Base-by-base conservation (phyloP, 2,888 invertebrate genomes). In the Dolichomitus sp. region DNA sequence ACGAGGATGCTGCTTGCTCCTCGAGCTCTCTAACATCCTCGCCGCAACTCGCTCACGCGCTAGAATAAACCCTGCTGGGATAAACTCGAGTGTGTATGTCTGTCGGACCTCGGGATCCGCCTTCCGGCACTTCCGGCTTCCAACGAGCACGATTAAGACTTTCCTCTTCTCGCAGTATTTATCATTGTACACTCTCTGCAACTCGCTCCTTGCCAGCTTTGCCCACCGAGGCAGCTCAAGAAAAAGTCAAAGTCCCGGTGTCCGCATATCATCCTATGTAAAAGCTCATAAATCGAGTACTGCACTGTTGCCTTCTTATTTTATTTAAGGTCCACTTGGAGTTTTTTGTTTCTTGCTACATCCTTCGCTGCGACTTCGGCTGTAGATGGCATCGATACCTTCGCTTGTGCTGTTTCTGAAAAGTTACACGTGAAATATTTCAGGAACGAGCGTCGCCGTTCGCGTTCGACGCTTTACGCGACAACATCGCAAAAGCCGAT, bases 61-160 rank as follows among this genome's bases (percentile, higher is more conserved):
- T 54, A 19, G 74, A 57, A 80, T 82, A 79, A 75, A 65, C 65
- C 65, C 65, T 40, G 33, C 54, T 54, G 52, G 61, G 75, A 78
- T 86, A 86, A 86, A 82, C 84, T 77, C 80, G 54, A 81, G 65
- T 75, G 75, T 75, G 75, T 75, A 65, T 50, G 61, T 75, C 50
- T 75, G 54, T 75, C 54, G 65, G 75, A 75, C 75, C 54, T 27
- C 52, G 17, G 75, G 65, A 75, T 75, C 65, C 65, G 65, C 65
- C 65, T 75, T 75, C 75, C 65, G 65, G 66, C 75, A 75, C 65
- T 75, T 75, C 75, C 75, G 75, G 54, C 54, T 75, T 65, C 54
- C 75, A 66, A 66, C 75, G 75, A 66, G 65, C 19, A 65, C 75
- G 54, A 75, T 65, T 65, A 75, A 75, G 75, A 75, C 65, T 75